Evolutionary conservation across 92 coral and sea anemone genomes (phyloP), one percentile per base, ranked within the genome.

Genomic region (Bergia puertoricense): DNA sequence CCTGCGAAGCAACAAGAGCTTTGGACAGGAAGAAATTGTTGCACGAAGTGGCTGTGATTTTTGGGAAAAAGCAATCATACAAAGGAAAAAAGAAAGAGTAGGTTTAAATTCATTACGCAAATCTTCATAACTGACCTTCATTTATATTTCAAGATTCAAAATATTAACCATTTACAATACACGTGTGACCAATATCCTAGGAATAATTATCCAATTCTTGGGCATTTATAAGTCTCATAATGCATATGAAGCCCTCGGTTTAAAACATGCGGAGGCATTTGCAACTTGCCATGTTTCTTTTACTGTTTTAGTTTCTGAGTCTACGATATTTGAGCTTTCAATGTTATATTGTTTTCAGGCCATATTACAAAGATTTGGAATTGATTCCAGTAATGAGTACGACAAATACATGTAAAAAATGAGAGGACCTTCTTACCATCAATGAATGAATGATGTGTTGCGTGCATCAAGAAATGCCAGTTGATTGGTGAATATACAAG

Each of bases 21-120:
- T 6, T 75, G 79, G 79, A 75, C 8, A 75, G 51, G 50, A 75
- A 75, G 6, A 39, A 39, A 36, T 43, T 75, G 51, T 30, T 75
- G 6, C 79, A 75, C 51, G 51, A 41, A 39, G 78, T 74, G 18
- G 48, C 78, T 74, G 16, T 74, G 43, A 48, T 41, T 0, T 41
- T 74, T 0, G 78, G 14, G 1, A 74, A 8, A 4, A 74, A 41
- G 78, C 43, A 7, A 14, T 74, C 78, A 0, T 36, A 74, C 46
- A 74, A 74, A 74, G 78, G 78, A 5, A 39, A 74, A 41, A 74
- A 14, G 46, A 74, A 14, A 74, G 78, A 74, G 46, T 74, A 74
- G 39, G 78, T 74, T 43, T 43, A 0, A 2, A 2, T 43, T 5
- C 46, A 43, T 43, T 43, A 43, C 46, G 5, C 5, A 43, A 0